Percentiles rank a stretch among this genome's conserved stretches.
Evolutionary conservation across 2,797 vertebrate genomes (phyloP).

Genomic region (Masticophis lateralis): DNA sequence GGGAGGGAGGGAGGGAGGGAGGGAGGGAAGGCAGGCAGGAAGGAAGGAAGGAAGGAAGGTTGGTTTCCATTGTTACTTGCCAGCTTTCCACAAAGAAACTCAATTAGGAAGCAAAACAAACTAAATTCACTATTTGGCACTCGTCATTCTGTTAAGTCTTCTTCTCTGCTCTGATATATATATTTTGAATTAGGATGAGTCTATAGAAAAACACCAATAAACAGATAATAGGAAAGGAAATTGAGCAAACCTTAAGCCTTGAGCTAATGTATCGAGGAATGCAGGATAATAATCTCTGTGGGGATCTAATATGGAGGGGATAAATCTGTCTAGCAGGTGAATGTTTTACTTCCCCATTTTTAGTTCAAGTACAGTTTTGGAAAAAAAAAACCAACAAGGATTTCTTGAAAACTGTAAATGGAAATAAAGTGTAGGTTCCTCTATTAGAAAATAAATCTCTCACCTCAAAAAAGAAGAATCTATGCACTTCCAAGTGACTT

Average conservation of each 20-base stretch:
- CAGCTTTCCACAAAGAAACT: neutral
- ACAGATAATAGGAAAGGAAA: neutral
- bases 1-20: too few relatives aligned
- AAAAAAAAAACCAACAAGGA: neutral
- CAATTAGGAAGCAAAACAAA: neutral
- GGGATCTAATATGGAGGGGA: neutral
- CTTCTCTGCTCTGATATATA: neutral
- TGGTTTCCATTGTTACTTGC: neutral
- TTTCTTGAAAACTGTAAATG: neutral
- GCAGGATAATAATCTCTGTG: neutral
- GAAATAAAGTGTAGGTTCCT: neutral
- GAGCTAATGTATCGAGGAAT: neutral
- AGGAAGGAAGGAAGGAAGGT: too few relatives aligned
- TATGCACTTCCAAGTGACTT: neutral
- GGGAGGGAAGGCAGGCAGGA: too few relatives aligned
- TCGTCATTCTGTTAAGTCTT: neutral
- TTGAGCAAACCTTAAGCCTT: neutral
- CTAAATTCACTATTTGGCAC: neutral
- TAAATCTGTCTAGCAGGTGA: neutral
- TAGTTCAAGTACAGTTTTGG: neutral
- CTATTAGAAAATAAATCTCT: neutral
- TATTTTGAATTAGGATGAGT: neutral
- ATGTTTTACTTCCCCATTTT: neutral
- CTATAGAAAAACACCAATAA: neutral
- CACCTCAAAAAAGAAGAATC: neutral